Evolutionary conservation across 1,140 invertebrate genomes (phyloP).

Genomic region (Halictus rubicundus): DNA sequence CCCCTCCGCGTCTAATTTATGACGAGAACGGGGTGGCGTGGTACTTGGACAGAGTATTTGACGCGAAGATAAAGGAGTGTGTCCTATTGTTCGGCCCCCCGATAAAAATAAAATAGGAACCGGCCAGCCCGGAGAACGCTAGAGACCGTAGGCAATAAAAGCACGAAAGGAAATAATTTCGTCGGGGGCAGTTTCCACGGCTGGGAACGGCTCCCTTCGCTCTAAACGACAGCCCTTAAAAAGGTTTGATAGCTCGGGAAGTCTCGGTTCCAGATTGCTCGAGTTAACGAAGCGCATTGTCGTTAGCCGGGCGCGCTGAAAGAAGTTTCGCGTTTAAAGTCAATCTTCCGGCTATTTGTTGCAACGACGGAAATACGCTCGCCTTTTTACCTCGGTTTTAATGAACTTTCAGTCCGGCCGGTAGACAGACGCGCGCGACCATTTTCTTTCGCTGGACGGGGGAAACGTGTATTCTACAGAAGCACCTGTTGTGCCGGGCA

Average conservation of each 20-base stretch:
- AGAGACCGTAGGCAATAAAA: constrained; percentile 40
- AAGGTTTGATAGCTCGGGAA: constrained; percentile 31
- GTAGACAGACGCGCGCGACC: not conserved
- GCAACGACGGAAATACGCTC: constrained; percentile 20
- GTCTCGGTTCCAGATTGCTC: constrained; percentile 46
- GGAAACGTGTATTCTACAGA: not conserved
- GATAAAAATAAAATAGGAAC: not conserved
- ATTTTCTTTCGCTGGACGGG: not conserved
- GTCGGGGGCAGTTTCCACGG: constrained; percentile 2
- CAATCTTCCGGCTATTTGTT: constrained; percentile 35
- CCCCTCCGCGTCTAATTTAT: no score
- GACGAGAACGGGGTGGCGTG: no score
- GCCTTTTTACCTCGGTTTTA: constrained; percentile 1
- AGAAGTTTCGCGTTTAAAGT: constrained; percentile 32
- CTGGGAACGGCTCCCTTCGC: constrained; percentile 38
- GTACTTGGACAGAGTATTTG: no score
- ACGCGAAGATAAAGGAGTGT: no score
- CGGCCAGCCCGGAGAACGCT: no score
- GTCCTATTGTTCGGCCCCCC: no score
- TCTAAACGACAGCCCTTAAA: constrained; percentile 38
- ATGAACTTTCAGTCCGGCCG: constrained; percentile 7
- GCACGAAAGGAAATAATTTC: constrained; percentile 53
- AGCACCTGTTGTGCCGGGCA: not conserved
- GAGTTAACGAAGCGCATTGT: constrained; percentile 45
- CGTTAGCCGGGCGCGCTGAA: constrained; percentile 38